Evolutionary conservation across 2,113 vertebrate genomes (phyloP), one percentile per base, ranked within the genome.

Genomic region (Pollachius pollachius): DNA sequence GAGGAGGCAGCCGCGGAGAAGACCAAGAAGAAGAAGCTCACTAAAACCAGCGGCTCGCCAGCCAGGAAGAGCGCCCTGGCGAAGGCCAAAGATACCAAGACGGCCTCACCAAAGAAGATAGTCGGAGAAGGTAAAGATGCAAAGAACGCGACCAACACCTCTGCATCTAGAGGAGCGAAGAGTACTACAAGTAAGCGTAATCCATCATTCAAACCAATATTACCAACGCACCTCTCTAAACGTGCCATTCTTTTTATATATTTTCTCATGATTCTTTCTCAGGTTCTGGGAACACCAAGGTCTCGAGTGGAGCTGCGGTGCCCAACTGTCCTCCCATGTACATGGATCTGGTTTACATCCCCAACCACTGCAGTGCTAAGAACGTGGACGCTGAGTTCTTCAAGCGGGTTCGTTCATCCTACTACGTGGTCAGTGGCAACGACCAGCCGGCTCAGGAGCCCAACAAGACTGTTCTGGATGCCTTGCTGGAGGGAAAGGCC

Each of bases 361-460:
- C 97, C 30, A 99, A 98, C 85, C 97, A 99, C 87, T 97, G 96
- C 92, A 99, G 93, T 2, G 95, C 94, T 77, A 99, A 98, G 91
- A 99, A 97, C 13, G 96, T 96, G 0, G 94, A 99, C 15, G 89
- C 94, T 4, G 97, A 99, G 74, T 99, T 99, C 91, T 99, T 99
- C 88, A 98, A 96, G 85, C 92, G 93, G 58, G 94, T 99, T 70
- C 90, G 96, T 57, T 96, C 97, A 0, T 96, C 95, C 71, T 99
- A 98, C 88, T 99, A 98, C 0, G 97, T 98, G 70, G 95, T 98
- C 88, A 99, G 97, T 84, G 96, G 97, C 70, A 99, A 98, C 0
- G 94, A 98, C 84, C 82, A 92, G 66, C 89, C 94, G 2, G 94
- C 94, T 0, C 94, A 97, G 82, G 97, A 98, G 86, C 97, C 96